Base-by-base conservation (phyloP, 2,888 invertebrate species). In the Pyrrhia umbra region DNA sequence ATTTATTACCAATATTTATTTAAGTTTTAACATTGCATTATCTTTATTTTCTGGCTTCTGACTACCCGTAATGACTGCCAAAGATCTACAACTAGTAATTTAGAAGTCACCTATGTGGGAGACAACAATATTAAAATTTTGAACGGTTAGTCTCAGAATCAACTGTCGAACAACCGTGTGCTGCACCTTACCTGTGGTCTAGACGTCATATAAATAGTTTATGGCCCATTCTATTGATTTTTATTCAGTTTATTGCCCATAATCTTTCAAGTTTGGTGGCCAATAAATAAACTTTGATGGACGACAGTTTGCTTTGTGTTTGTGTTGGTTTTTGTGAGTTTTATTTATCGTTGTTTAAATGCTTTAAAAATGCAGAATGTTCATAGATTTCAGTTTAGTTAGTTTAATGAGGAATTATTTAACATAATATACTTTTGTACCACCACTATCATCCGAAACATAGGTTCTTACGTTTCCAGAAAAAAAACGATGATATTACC, bases 231-330 rank as follows among this genome's bases (percentile, higher is more conserved):
- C n/a, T 58, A 69, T 74, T 58, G 78, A 65, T 75, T 75, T 73
- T 65, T 77, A 59, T 62, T 51, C 34, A 51, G 43, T 68, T 68
- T 68, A 59, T 58, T 15, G 57, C 47, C 37, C 64, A 46, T 73
- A 64, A 77, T 77, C 25, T 52, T 59, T 69, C 16, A 57, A 60
- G 50, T 60, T 43, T 34, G 52, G 27, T 42, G 49, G 40, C 25
- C 40, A 77, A 74, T 77, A 77, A 64, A 75, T 62, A 63, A 63
- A 72, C 37, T 63, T 61, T 63, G 43, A 69, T 74, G 13, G 46
- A 45, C 49, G 23, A 37, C 55, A 62, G 57, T 46, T 56, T 55
- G 46, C 18, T 51, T 30, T 27, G 30, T 43, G 16, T 46, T 42
- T 30, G 18, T 25, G 2, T 9, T 0, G 27, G 20, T 1, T 37